Conservation (phyloP, 2,113 vertebrate species). For the Fulmarus glacialis region DNA sequence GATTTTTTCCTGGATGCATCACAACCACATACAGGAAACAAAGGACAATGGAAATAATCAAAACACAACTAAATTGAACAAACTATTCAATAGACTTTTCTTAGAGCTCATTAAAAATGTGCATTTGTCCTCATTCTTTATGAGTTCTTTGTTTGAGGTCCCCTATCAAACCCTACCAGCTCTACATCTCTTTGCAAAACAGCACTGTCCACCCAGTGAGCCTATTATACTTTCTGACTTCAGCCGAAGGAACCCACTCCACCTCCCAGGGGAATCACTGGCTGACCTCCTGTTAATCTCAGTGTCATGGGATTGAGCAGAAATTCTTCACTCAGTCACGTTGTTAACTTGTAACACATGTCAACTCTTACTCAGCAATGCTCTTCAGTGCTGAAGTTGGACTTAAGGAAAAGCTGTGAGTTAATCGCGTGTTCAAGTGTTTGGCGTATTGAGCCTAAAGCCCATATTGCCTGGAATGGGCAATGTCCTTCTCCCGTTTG, state of each 20-base stretch:
- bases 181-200: background rate
- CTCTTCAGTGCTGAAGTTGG: background rate
- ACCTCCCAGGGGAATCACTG: background rate
- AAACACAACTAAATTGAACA: conserved; percentile 33
- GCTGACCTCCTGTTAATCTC: background rate
- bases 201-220: background rate
- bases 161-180: background rate
- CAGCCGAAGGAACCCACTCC: background rate
- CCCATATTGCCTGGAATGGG: background rate
- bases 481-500: background rate
- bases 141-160: background rate
- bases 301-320: background rate
- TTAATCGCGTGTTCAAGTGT: background rate
- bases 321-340: background rate
- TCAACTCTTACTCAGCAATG: background rate
- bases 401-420: background rate
- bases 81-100: conserved; percentile 40
- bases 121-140: conserved; percentile 18
- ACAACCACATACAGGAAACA: background rate
- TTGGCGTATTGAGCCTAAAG: background rate
- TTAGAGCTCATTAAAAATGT: conserved; percentile 1
- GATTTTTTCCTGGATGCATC: conserved; percentile 33
- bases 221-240: background rate
- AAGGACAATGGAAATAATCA: conserved; percentile 45
- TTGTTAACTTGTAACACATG: background rate